Evolutionary conservation across 2,113 vertebrate species (phyloP).

Genomic region (Emydocephalus ijimae): DNA sequence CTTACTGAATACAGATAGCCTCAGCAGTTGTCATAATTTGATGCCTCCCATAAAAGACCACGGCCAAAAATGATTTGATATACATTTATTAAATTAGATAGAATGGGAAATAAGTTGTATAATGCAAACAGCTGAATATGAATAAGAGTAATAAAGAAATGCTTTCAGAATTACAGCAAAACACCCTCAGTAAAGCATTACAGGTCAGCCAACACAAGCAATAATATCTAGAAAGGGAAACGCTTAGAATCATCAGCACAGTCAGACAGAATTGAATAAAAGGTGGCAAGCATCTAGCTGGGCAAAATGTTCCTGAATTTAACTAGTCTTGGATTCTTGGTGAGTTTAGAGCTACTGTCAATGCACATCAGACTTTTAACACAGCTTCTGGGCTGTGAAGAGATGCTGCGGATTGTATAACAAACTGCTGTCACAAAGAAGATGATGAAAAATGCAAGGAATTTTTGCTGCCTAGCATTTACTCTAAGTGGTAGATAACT

Average conservation of each 20-base stretch:
- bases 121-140: constrained; percentile 55
- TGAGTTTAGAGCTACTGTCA: constrained; percentile 47
- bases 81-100: constrained; percentile 73
- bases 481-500: constrained; percentile 12
- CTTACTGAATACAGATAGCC: not conserved
- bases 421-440: constrained; percentile 25
- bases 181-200: constrained; percentile 52
- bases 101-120: constrained; percentile 60
- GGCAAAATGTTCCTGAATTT: constrained; percentile 58
- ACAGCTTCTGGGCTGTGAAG: constrained; percentile 50
- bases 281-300: constrained; percentile 61
- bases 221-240: constrained; percentile 41
- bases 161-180: constrained; percentile 48
- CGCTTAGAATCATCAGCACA: constrained; percentile 53
- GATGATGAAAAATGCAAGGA: constrained; percentile 26
- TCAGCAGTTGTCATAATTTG: not conserved
- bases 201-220: constrained; percentile 52
- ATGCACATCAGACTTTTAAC: constrained; percentile 31
- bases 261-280: constrained; percentile 46
- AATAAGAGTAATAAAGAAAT: constrained; percentile 41
- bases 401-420: constrained; percentile 40
- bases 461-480: not conserved
- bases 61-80: constrained; percentile 47
- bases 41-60: constrained; percentile 4
- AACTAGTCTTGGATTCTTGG: constrained; percentile 29